These are phyloP conservation scores for Rousettus madagascariensis DNA, from an alignment of 2,797 vertebrate genomes.

Conservation along the genomic window DNA sequence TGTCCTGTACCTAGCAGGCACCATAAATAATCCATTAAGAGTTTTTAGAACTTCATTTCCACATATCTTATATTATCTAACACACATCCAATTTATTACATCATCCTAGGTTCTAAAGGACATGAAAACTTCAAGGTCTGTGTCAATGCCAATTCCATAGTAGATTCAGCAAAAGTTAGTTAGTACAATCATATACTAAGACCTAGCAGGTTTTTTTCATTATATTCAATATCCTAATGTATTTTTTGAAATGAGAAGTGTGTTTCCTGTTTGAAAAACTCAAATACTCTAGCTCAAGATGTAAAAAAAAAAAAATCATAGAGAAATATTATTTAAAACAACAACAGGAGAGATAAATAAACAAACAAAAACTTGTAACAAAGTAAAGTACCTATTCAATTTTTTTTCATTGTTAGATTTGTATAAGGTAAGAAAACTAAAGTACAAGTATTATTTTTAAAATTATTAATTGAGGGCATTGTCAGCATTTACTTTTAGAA, in stretches of 20 bases:
- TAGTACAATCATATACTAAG: neutral
- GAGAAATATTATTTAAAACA: neutral
- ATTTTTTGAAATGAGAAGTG: neutral
- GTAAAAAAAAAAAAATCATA: neutral
- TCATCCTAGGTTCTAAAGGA: neutral
- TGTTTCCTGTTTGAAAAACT: neutral
- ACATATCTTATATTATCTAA: neutral
- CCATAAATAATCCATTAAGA: slow-evolving; percentile 25
- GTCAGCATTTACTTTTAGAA: neutral
- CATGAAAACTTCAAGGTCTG: neutral
- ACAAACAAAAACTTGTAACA: neutral
- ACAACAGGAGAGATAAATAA: neutral
- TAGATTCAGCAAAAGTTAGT: neutral
- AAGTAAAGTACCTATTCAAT: neutral
- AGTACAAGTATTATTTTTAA: neutral
- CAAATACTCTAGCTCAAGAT: neutral
- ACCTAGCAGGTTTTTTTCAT: neutral
- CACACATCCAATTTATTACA: neutral
- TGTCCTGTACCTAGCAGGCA: neutral
- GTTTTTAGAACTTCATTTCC: neutral
- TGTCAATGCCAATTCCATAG: neutral
- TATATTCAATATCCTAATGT: neutral
- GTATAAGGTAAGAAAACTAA: neutral
- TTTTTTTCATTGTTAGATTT: neutral
- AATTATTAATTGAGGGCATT: neutral